Evolutionary conservation across 2,113 vertebrate species (phyloP).

Genomic region (Manacus vitellinus): DNA sequence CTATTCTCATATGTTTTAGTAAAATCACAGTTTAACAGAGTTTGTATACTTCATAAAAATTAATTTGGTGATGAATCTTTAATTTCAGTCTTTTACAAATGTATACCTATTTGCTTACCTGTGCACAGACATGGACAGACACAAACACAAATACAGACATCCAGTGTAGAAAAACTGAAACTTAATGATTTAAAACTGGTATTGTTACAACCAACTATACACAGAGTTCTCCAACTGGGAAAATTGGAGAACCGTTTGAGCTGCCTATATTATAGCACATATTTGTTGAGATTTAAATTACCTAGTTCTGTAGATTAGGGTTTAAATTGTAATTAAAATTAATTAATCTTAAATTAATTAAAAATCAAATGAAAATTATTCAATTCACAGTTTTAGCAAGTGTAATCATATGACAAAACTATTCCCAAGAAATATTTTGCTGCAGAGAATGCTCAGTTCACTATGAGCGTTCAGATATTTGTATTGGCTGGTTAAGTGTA

Average conservation of each 20-base stretch:
- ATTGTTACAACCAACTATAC: neutral
- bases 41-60: conserved; percentile 32
- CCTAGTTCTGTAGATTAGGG: neutral
- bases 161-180: neutral
- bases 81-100: neutral
- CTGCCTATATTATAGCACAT: neutral
- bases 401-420: neutral
- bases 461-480: neutral
- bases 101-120: neutral
- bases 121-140: neutral
- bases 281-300: neutral
- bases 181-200: neutral
- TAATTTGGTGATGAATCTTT: neutral
- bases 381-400: neutral
- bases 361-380: neutral
- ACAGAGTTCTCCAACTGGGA: neutral
- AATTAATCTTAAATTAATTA: conserved; percentile 23
- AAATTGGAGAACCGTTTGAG: neutral
- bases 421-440: neutral
- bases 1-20: conserved; percentile 14
- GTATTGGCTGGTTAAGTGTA: neutral
- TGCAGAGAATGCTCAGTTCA: neutral
- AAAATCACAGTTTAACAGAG: conserved; percentile 32
- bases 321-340: conserved; percentile 11
- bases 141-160: neutral